phyloP scores from a whole-genome alignment of 2,888 invertebrate species.

The Apamea crenata region DNA sequence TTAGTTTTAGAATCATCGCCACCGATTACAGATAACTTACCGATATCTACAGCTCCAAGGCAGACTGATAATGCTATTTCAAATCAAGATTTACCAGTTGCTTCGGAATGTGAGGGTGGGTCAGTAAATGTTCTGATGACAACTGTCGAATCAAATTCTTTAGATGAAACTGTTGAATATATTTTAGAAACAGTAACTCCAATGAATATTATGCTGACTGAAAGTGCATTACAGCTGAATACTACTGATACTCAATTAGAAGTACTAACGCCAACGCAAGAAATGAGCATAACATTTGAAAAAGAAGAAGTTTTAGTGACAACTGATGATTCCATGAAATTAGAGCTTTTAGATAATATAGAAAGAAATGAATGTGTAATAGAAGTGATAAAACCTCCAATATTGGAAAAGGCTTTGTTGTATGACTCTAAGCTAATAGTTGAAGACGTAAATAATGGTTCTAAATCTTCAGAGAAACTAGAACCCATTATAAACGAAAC shows the following conservation, averaged over 20 bases:
- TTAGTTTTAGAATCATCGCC: slow-evolving; percentile 5
- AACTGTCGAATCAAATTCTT: not conserved
- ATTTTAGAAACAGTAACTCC: slow-evolving; percentile 2
- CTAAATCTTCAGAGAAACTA: not conserved
- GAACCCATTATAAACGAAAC: not conserved
- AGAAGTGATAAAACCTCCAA: slow-evolving; percentile 1
- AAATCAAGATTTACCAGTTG: not conserved
- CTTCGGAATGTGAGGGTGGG: not conserved
- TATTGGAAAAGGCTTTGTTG: not conserved
- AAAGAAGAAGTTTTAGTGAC: slow-evolving; percentile 1
- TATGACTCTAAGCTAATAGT: not conserved
- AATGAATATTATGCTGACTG: not conserved
- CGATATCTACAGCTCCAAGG: not conserved
- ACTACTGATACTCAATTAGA: not conserved
- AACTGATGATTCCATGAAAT: not conserved
- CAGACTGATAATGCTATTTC: not conserved
- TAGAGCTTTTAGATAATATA: not conserved
- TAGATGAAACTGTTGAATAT: slow-evolving; percentile 3
- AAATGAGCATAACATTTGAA: not conserved
- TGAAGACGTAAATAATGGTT: slow-evolving; percentile 10
- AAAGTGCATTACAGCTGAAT: slow-evolving; percentile 1
- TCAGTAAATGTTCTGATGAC: not conserved
- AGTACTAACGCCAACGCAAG: not conserved
- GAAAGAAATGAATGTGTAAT: not conserved
- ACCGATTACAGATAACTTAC: not conserved